Evolutionary conservation across 1,140 invertebrate species (phyloP), one percentile per base, ranked within the genome.

Genomic region (Cydia fagiglandana): DNA sequence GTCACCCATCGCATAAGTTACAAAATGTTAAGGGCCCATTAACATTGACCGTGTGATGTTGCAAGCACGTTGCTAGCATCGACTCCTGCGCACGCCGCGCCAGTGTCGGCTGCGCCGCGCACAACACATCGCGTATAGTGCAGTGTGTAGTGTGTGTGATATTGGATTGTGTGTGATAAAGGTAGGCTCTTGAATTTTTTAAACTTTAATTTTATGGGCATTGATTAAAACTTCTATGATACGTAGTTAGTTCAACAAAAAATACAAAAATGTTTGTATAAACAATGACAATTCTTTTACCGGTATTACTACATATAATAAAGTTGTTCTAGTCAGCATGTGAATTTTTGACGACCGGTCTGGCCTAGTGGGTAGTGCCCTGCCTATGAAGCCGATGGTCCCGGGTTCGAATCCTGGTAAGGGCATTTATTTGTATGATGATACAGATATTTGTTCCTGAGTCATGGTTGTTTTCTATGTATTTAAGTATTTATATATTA

Each of bases 11-110:
- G 50, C n/a, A 17, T n/a, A 53, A 61, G 56, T 61, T 61, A 61
- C 56, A 24, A 61, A 61, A 61, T 24, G 53, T 56, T 56, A 61
- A 61, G 56, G 56, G 56, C n/a, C 66, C 15, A 70, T 38, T 70
- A 70, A 70, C 66, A 70, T 70, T 70, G 66, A 70, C 66, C 66
- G 66, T 34, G 24, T 34, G 66, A 9, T 70, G 66, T 41, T 41
- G 66, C 66, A 70, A 70, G n/a, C 66, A n/a, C n/a, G n/a, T 38
- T 38, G 66, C 66, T 45, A 70, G 34, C 66, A 15, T 30, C 30
- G 6, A 17, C 66, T 70, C 66, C 66, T 17, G 66, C 66, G 66
- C 66, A 24, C 66, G 30, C 66, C n/a, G 13, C 6, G 13, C n/a
- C 66, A 70, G 66, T 70, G 66, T 38, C n/a, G 15, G 66, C 30